Evolutionary conservation across 2,888 invertebrate species (phyloP), one percentile per base, ranked within the genome.

Genomic region (Hydraecia micacea): DNA sequence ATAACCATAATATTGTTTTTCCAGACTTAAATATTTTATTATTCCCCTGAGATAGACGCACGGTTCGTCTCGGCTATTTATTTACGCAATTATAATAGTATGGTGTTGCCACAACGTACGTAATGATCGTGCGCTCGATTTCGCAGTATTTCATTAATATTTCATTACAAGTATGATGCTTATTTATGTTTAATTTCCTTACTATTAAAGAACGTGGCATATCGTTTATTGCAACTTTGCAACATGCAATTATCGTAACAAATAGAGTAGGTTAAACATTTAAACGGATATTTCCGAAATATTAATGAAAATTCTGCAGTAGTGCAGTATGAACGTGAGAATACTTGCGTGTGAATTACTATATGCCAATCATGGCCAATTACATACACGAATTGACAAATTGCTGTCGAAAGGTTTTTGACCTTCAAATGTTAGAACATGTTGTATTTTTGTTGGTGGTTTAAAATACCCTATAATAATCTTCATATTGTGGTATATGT

Each of bases 361-460:
- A 81, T 85, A 84, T 87, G 91, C 88, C 92, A 88, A 91, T 93
- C 91, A 91, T 91, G 85, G 77, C 87, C 91, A 92, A 93, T 94
- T 92, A 92, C 87, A 87, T 92, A 92, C 89, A 90, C 89, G 90
- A 91, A 93, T 92, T 92, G 92, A 91, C 91, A 92, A 91, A 93
- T 93, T 91, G 91, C 90, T 91, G 88, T 93, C 88, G 93, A 92
- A 93, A 94, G 91, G 90, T 90, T 92, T 92, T 91, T 91, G 90
- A 92, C 93, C 93, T 94, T 93, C 93, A 89, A 84, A 71, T 82
- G 21, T 75, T 68, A 67, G 71, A 73, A 68, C 1, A 46, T 65
- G 25, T 39, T 52, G 32, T 74, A 71, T 76, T 83, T 75, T 73
- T 69, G 36, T 74, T 32, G n/a, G 8, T 39, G 28, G n/a, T 65